These are phyloP conservation scores for Rhinogobius similis DNA, from an alignment of 2,113 vertebrate species.

Conservation along the genomic window DNA sequence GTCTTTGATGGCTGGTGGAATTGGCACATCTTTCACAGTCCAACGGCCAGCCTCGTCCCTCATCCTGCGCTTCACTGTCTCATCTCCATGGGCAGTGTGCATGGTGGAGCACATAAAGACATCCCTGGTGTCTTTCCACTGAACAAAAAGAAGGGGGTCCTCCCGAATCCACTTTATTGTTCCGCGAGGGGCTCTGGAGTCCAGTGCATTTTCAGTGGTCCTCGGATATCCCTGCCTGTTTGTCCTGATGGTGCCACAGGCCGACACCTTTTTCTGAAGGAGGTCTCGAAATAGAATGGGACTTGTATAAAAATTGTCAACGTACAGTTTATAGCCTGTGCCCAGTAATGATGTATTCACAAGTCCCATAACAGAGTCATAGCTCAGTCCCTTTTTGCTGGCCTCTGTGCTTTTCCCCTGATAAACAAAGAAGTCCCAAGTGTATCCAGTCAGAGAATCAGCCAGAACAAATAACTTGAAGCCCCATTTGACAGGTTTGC, in stretches of 20 bases:
- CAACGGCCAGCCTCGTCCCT: neutral
- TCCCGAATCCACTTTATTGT: neutral
- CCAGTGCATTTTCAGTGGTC: neutral
- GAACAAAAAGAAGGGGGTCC: neutral
- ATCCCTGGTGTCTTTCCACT: neutral
- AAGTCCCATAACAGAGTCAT: neutral
- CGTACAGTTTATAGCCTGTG: neutral
- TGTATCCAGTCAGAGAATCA: neutral
- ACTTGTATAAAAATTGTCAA: neutral
- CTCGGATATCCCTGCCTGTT: neutral
- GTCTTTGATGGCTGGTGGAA: neutral
- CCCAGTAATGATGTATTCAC: neutral
- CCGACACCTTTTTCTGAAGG: neutral
- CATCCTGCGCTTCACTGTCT: neutral
- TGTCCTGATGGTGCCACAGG: neutral
- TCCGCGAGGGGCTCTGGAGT: neutral
- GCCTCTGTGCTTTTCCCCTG: neutral
- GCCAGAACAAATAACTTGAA: neutral
- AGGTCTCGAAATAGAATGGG: neutral
- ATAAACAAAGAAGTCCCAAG: neutral
- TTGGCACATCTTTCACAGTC: neutral
- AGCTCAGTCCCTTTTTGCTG: neutral
- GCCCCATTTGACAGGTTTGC: neutral
- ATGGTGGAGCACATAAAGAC: neutral
- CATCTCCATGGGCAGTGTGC: neutral